phyloP scores from a whole-genome alignment of 1,140 invertebrate species.

The Linepithema humile region DNA sequence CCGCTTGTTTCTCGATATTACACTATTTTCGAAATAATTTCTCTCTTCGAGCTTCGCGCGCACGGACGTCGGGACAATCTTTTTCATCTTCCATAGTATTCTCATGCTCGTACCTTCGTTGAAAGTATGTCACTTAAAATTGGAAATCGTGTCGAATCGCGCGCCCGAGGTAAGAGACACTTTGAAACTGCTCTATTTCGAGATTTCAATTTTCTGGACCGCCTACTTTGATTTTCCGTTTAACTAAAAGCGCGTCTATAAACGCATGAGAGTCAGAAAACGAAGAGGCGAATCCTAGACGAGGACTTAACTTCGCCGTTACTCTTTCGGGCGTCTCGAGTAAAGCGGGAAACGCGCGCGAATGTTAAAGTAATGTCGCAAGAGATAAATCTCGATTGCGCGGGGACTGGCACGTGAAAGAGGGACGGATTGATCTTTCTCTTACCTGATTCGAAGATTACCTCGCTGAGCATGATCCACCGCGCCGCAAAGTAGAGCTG shows the following conservation, averaged over 20 bases:
- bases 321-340: slow-evolving; percentile 29
- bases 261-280: not conserved
- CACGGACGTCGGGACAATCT: slow-evolving; percentile 23
- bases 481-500: slow-evolving; percentile 93
- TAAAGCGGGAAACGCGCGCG: slow-evolving; percentile 10
- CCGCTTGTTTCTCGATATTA: not conserved
- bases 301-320: slow-evolving; percentile 14
- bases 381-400: slow-evolving; percentile 50
- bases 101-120: slow-evolving; percentile 12
- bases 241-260: slow-evolving; percentile 27
- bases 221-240: slow-evolving; percentile 33
- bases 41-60: not conserved
- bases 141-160: slow-evolving; percentile 53
- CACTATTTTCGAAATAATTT: not conserved
- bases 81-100: slow-evolving; percentile 8
- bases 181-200: slow-evolving; percentile 36
- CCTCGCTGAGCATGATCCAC: slow-evolving; percentile 96
- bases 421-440: not conserved
- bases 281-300: not conserved
- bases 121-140: slow-evolving; percentile 57
- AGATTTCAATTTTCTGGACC: slow-evolving; percentile 49
- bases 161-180: not conserved
- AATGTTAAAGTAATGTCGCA: slow-evolving; percentile 21
- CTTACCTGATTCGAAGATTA: slow-evolving; percentile 92
- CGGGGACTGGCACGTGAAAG: not conserved